A percentile compares a stretch with the other conserved stretches of the same genome.
Evolutionary conservation across 2,113 vertebrate species (phyloP).

Genomic region (Dromiciops gliroides): DNA sequence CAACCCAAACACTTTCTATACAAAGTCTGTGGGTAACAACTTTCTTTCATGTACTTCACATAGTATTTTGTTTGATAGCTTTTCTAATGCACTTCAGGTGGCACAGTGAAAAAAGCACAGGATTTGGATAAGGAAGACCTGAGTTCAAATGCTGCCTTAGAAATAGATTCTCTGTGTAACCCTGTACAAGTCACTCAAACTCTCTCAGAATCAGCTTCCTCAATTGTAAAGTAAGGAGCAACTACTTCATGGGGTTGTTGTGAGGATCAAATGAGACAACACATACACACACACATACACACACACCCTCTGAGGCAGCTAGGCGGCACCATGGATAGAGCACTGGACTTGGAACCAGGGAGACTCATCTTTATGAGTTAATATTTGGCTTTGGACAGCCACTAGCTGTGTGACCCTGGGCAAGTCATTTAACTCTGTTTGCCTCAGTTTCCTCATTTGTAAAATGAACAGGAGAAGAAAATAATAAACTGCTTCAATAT

Average conservation of each 20-base stretch:
- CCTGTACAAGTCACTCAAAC: no score
- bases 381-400: no score
- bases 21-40: background rate
- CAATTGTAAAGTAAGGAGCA: no score
- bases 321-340: no score
- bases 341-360: no score
- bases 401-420: background rate
- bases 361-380: no score
- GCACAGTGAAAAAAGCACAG: background rate
- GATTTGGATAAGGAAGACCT: background rate
- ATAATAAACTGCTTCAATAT: background rate
- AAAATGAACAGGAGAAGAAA: background rate
- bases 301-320: no score
- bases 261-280: no score
- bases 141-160: background rate
- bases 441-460: background rate
- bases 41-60: background rate
- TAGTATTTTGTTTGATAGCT: background rate
- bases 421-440: background rate
- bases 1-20: background rate
- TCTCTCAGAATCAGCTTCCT: no score
- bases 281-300: no score
- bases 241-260: no score
- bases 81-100: background rate
- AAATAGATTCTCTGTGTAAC: no score